These are phyloP conservation scores for Camponotus pennsylvanicus DNA, from an alignment of 1,140 invertebrate species.

Conservation along the genomic window DNA sequence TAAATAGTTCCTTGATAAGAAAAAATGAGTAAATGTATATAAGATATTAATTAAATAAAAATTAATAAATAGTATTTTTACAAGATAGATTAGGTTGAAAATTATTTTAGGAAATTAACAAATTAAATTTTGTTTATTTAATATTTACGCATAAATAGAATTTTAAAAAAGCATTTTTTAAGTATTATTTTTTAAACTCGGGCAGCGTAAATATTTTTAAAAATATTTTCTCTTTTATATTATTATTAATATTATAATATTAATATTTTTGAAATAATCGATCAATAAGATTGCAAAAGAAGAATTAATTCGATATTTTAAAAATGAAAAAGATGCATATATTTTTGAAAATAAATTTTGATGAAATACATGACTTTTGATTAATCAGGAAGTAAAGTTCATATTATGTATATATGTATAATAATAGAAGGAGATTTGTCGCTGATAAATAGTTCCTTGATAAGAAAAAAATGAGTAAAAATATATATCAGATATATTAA, in stretches of 20 bases:
- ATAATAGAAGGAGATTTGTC: neutral
- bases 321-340: neutral
- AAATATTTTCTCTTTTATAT: neutral
- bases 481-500: neutral
- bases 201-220: neutral
- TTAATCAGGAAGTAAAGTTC: constrained; percentile 9
- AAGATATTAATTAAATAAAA: neutral
- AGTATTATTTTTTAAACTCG: neutral
- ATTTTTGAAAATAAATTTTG: neutral
- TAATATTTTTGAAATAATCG: no score
- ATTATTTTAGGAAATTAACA: neutral
- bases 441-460: neutral
- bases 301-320: neutral
- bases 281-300: neutral
- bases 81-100: neutral
- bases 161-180: neutral
- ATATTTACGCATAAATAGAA: neutral
- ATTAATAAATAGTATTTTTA: neutral
- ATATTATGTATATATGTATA: neutral
- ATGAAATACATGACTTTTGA: neutral
- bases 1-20: no score
- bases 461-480: neutral
- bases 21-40: neutral
- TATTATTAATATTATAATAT: no score
- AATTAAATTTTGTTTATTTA: neutral